Evolutionary conservation across 2,797 vertebrate genomes (phyloP).

Genomic region (Liasis olivaceus): DNA sequence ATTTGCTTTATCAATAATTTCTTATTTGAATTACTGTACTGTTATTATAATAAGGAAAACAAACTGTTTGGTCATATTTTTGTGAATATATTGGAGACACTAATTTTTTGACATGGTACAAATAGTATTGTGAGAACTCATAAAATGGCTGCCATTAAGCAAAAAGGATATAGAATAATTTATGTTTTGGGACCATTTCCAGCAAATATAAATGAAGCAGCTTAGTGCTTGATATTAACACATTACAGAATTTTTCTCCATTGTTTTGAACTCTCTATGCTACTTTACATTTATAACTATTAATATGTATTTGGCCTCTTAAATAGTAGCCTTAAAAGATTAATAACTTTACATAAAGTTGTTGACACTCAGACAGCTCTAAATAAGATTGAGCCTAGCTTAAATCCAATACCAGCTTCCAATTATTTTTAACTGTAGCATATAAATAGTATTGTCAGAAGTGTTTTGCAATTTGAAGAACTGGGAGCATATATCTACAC

Average conservation of each 20-base stretch:
- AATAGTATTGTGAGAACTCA: not conserved
- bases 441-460: not conserved
- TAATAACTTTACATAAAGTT: not conserved
- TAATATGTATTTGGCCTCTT: not conserved
- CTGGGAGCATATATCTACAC: not conserved
- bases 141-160: not conserved
- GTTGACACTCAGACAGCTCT: not conserved
- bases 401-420: not conserved
- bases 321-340: not conserved
- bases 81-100: not conserved
- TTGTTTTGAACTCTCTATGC: not conserved
- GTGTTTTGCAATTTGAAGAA: not conserved
- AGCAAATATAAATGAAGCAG: slow-evolving; percentile 1
- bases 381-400: not conserved
- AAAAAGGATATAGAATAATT: not conserved
- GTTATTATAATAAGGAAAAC: not conserved
- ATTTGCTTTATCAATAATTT: not conserved
- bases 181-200: not conserved
- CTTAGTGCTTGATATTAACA: not conserved
- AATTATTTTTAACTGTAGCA: not conserved
- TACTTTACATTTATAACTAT: not conserved
- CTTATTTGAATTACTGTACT: not conserved
- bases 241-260: not conserved
- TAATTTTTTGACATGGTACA: not conserved
- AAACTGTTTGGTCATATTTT: not conserved